Evolutionary conservation across 1,140 invertebrate species (phyloP), one percentile per base, ranked within the genome.

Genomic region (Varroa destructor): DNA sequence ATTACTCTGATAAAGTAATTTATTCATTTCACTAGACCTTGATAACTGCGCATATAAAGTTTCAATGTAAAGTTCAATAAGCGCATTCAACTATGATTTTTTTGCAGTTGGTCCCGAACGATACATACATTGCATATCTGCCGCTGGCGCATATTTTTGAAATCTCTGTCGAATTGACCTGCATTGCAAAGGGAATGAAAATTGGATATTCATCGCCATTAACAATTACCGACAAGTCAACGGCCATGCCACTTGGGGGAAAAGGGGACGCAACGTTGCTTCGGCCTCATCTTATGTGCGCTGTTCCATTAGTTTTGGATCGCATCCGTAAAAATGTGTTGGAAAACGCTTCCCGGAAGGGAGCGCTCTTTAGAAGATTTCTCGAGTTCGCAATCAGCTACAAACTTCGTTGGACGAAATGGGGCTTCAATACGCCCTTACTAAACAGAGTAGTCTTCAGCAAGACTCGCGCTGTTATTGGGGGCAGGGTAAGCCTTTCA

Each of bases 141-240:
- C 96, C 96, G 8, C 82, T 98, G 64, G 96, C 96, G 56, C 97
- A 99, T 81, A 94, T 99, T 1, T 89, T 97, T 75, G 97, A 99
- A 81, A 83, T 99, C 56, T 84, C 93, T 61, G 81, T 79, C 74
- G 84, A 85, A 82, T 76, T 75, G 6, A 71, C 74, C 6, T 71
- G 77, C 12, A 73, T 78, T 4, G 73, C 73, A 10, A 72, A 75
- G 71, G 78, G 78, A 57, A 74, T 77, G 40, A 73, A 71, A 3
- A 75, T 78, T 55, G 77, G 77, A 37, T 78, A 78, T 71, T 76
- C 74, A 14, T 74, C 76, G 6, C 77, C 77, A 43, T 72, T 77
- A 40, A 78, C 77, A 0, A 64, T 78, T 43, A 78, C 76, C 8
- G 77, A 77, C 70, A 75, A 56, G 55, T 77, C 76, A n/a, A 75